Base-by-base conservation (phyloP, 1,140 invertebrate genomes). In the Penaeus japonicus region DNA sequence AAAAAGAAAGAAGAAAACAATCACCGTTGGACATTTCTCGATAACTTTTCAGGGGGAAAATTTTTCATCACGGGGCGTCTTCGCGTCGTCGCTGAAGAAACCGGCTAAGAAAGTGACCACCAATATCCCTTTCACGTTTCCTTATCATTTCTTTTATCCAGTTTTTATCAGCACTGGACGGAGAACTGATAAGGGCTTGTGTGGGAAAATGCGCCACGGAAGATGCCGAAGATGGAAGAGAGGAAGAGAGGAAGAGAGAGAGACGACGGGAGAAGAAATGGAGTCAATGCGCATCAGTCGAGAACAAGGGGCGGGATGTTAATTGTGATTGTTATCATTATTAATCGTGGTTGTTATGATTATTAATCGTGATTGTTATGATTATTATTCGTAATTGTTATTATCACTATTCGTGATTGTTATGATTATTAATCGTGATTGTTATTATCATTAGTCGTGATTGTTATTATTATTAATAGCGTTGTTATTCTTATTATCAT, bases 101-200 rank as follows among this genome's bases (percentile, higher is more conserved):
- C 24, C 65, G 65, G 65, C n/a, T 17, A 73, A 27, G 39, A 39
- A 39, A 39, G 39, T 39, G 39, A 39, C 39, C 39, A 83, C 30
- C 15, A 24, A 84, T 84, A 77, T 89, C 87, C 81, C 24, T 39
- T 47, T 24, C 81, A 89, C 87, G 87, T 84, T 84, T 89, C 87
- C 87, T 89, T 89, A 89, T 89, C 87, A 89, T 84, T 89, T 89
- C 87, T 89, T 89, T 89, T 84, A 84, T 83, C 87, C 87, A 89
- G 87, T 89, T 89, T 89, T 89, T 73, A 32, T 84, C 79, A 89
- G 53, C 81, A 89, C 87, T 89, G 87, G 87, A 89, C 87, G 87
- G 87, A 89, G 87, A 89, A 89, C 87, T 89, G 87, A 89, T 89
- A 89, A 89, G 87, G 87, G 87, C 87, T 79, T 84, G 87, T 89